Evolutionary conservation across 2,797 vertebrate species (phyloP).

Genomic region (Momotus momota): DNA sequence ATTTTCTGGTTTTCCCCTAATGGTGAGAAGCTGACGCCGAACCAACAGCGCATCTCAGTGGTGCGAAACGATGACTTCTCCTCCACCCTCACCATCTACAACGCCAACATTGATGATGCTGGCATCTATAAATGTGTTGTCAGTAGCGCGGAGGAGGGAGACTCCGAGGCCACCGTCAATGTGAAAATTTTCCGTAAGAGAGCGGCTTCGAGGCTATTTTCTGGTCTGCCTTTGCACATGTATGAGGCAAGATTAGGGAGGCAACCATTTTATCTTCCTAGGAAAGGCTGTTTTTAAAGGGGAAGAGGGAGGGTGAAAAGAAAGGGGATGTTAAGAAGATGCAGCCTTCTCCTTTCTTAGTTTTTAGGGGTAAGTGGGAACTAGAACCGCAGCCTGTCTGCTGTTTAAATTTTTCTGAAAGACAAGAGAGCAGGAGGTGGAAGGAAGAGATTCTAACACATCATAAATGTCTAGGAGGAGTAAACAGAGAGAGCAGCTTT

Average conservation of each 20-base stretch:
- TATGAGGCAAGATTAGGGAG: not conserved
- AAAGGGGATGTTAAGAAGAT: not conserved
- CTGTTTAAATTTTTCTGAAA: not conserved
- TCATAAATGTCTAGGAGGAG: not conserved
- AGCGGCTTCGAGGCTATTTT: not conserved
- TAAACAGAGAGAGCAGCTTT: not conserved
- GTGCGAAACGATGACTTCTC: conserved; percentile 91
- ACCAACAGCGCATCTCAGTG: conserved; percentile 91
- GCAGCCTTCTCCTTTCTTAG: not conserved
- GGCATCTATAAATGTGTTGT: conserved; percentile 96
- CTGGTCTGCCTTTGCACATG: not conserved
- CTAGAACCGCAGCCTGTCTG: not conserved
- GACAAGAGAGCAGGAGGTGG: not conserved
- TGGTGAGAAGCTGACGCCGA: conserved; percentile 89
- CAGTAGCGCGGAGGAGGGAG: conserved; percentile 83
- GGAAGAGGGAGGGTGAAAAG: not conserved
- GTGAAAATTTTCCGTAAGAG: conserved; percentile 97
- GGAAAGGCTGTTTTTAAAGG: not conserved
- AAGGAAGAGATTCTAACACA: not conserved
- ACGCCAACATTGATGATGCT: conserved; percentile 88
- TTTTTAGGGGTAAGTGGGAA: not conserved
- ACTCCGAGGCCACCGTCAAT: conserved; percentile 91
- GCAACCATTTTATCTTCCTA: not conserved
- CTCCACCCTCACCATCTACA: conserved; percentile 96
- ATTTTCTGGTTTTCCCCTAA: conserved; percentile 96